Conservation (phyloP, 1,140 invertebrate genomes). For the Eumeta japonica region DNA sequence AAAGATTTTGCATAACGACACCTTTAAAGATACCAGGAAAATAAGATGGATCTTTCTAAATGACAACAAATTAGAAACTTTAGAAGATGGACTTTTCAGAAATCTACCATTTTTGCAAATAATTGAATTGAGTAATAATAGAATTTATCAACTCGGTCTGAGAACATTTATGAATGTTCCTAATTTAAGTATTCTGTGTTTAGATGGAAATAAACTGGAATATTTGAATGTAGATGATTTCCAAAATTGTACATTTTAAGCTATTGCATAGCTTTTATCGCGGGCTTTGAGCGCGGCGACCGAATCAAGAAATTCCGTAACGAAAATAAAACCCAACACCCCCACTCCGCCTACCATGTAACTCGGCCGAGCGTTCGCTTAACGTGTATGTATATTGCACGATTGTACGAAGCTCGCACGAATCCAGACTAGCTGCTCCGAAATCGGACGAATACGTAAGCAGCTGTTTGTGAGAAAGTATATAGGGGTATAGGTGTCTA, state of each 20-base stretch:
- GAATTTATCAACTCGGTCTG: constrained; percentile 64
- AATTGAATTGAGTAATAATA: constrained; percentile 74
- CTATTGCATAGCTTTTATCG: no score
- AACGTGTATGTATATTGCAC: no score
- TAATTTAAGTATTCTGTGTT: constrained; percentile 64
- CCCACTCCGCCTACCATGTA: no score
- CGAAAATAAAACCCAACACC: no score
- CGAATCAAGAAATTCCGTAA: no score
- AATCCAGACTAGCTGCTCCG: no score
- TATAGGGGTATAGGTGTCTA: no score
- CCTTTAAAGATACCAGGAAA: constrained; percentile 68
- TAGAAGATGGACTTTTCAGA: constrained; percentile 75
- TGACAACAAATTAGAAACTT: constrained; percentile 68
- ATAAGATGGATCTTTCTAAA: constrained; percentile 71
- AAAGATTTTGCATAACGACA: constrained; percentile 64
- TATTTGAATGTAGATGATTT: constrained; percentile 62
- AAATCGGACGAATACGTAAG: no score
- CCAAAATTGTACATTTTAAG: constrained; percentile 59
- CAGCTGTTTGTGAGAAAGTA: no score
- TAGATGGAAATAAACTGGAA: constrained; percentile 73
- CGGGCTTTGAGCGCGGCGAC: no score
- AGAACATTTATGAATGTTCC: constrained; percentile 72
- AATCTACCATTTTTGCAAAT: constrained; percentile 72
- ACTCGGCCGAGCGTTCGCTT: no score
- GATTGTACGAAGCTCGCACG: no score